Base-by-base conservation (phyloP, 53 echinoderm and acorn worm species). In the Antedon mediterranea region DNA sequence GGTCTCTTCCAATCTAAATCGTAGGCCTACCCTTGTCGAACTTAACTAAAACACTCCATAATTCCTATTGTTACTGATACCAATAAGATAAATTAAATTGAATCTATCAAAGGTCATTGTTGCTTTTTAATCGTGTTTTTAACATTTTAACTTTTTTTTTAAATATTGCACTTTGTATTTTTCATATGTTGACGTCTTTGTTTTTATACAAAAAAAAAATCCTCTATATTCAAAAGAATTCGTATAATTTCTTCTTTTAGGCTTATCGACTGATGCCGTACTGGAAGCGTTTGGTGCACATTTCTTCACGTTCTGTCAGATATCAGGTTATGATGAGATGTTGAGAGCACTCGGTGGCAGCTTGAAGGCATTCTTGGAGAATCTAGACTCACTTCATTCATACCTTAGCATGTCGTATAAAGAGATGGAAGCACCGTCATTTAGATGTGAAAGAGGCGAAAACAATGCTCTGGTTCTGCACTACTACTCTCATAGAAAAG, bases 241-340 rank as follows among this genome's bases (percentile, higher is more conserved):
- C 11, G 11, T 37, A n/a, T n/a, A 37, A 37, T 37, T 6, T 37
- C 37, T 37, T 37, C 37, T 37, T 37, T 41, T 77, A 94, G 95
- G 91, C 74, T 77, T 89, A 26, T 83, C 88, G 30, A 57, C 86
- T 18, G 81, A 87, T 30, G 91, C 87, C 18, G 89, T 94, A 30
- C 75, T 94, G 72, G 95, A 94, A 72, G 82, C 91, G 0, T 94
- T 94, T 30, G 95, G 95, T 0, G 95, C 91, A 80, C 91, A 89
- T 81, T 94, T 94, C 83, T 94, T 94, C 82, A 87, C 89, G 15
- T 94, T 94, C 82, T 94, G 95, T 73, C 91, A 94, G 79, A 71
- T 79, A 28, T 91, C 95, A 0, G 95, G 95, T 33, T 94, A 94
- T 82, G 95, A 94, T 75, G 95, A 94, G 77, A 94, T 94, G 95